phyloP scores from a whole-genome alignment of 2,888 invertebrate species.

The Hypercompe scribonia region DNA sequence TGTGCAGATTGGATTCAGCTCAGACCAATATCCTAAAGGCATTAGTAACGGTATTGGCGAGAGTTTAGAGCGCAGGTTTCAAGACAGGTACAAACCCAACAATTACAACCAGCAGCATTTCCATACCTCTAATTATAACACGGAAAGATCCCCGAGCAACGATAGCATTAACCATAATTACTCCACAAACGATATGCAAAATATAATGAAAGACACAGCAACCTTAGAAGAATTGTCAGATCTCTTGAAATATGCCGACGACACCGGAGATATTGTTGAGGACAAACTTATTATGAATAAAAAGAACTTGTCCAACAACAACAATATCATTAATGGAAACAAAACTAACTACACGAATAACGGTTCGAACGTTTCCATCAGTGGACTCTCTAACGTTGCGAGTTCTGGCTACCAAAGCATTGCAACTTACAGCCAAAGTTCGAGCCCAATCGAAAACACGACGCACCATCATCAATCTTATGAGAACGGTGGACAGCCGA shows the following conservation, averaged over 20 bases:
- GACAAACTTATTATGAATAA: slow-evolving; percentile 82
- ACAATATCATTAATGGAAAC: slow-evolving; percentile 79
- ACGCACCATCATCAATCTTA: slow-evolving; percentile 78
- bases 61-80: slow-evolving; percentile 81
- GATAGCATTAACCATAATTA: slow-evolving; percentile 82
- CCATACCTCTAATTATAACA: slow-evolving; percentile 78
- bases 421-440: slow-evolving; percentile 94
- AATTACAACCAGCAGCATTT: slow-evolving; percentile 77
- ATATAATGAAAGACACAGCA: slow-evolving; percentile 84
- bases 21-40: slow-evolving; percentile 87
- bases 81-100: slow-evolving; percentile 82
- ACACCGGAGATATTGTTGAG: slow-evolving; percentile 87
- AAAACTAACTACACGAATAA: slow-evolving; percentile 86
- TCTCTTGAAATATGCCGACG: slow-evolving; percentile 91
- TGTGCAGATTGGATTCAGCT: slow-evolving; percentile 87
- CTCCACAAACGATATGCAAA: slow-evolving; percentile 79
- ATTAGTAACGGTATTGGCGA: slow-evolving; percentile 80
- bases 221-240: slow-evolving; percentile 91
- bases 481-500: slow-evolving; percentile 81
- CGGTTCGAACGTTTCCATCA: slow-evolving; percentile 93
- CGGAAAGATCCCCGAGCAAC: slow-evolving; percentile 80
- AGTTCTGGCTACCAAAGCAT: slow-evolving; percentile 96
- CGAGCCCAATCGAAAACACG: slow-evolving; percentile 92
- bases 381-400: slow-evolving; percentile 92
- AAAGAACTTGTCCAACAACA: slow-evolving; percentile 79